Base-by-base conservation (phyloP, 2,113 vertebrate species). In the Austrofundulus limnaeus region DNA sequence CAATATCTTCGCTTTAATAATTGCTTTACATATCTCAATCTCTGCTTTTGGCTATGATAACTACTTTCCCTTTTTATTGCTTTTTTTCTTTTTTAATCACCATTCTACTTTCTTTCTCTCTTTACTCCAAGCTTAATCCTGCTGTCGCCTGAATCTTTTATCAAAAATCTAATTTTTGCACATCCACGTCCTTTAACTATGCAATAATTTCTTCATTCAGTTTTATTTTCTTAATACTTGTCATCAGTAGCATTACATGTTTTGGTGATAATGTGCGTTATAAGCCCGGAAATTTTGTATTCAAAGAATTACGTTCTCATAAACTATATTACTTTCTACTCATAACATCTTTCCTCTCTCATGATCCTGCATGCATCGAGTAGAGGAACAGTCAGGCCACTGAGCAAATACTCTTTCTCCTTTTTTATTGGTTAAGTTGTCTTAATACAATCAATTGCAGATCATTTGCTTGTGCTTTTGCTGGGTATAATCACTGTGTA, bases 1-100 rank as follows among this genome's bases (percentile, higher is more conserved):
- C 34, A 48, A 42, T 83, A 81, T 83, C 71, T 66, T 62, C 64
- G 61, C 61, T 43, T 86, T 80, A 58, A 75, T 80, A 75, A 85
- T 70, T 70, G 60, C 25, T 65, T 61, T 78, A 69, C 76, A 66
- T 72, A 73, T 82, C 74, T 77, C 61, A 67, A 65, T 76, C 66
- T 85, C 31, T 59, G 42, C 52, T 57, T 66, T 65, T 63, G 77
- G 64, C 77, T 37, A 55, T 0, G 48, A 56, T 73, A 61, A 38
- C 17, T 45, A 53, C 79, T 58, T 23, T 23, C 41, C 46, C 19
- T 57, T 50, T 50, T 42, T 73, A 13, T 61, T 39, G 42, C 46
- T 58, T 78, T 69, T 38, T 54, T 63, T 43, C 16, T 54, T 55
- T 21, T 47, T 28, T 28, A 28, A 28, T 28, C 7, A 7, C 28